Base-by-base conservation (phyloP, 1,140 invertebrate genomes). In the Cyphomyrmex costatus region DNA sequence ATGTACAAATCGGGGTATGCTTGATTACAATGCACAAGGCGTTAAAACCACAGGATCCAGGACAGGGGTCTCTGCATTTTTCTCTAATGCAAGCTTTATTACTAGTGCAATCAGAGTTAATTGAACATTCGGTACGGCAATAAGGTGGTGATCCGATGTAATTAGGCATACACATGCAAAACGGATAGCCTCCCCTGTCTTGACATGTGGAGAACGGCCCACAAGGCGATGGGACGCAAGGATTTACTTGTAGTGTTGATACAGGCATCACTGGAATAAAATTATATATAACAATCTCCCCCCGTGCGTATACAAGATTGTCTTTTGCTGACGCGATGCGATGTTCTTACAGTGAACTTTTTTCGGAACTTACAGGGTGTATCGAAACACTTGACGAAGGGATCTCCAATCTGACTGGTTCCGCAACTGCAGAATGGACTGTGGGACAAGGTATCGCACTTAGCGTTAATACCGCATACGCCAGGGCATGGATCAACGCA, bases 41-140 rank as follows among this genome's bases (percentile, higher is more conserved):
- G 90, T 96, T 96, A 42, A 93, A 93, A 63, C 97, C 97, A 94
- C 97, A 98, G n/a, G 97, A 96, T 51, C 97, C 96, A 60, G 96
- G 95, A 93, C 97, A 98, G 16, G 97, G 97, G 93, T 97, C 96
- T 92, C 95, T 95, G 93, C 97, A 98, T 94, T 97, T 97, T 92
- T 96, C 96, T 89, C 96, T 96, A 46, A 97, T 96, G 93, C 97
- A 98, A 56, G 97, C 96, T 91, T 96, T 95, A 89, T 96, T 96
- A 76, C 96, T 96, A 5, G 96, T 93, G 93, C 98, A 98, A 92
- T 98, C 97, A n/a, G 96, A 95, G 92, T 98, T 96, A 1, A 97
- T 96, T 16, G 96, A 95, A 93, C 97, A 97, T 93, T 97, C 97
- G 19, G 97, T 97, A 8, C 96, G 95, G 92, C 97, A 98, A 90